A percentile compares a stretch with the other conserved stretches of the same genome.
Conservation (phyloP, 2,888 invertebrate species). For the Mesorhabditis spiculigera region DNA sequence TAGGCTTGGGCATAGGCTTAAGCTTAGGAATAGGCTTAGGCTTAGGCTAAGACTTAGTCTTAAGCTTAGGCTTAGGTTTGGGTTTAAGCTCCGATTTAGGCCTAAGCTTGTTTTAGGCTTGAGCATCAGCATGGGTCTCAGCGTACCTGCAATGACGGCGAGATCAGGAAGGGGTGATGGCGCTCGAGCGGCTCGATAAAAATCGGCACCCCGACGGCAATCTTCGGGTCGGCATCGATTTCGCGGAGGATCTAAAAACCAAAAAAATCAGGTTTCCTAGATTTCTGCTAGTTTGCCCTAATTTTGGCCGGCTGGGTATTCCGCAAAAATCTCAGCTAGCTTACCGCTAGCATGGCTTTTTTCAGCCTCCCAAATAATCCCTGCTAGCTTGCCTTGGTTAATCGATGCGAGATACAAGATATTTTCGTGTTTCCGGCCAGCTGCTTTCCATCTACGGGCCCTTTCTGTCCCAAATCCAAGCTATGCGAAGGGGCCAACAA, state of each 20-base stretch:
- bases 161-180: slow-evolving; percentile 27
- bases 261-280: slow-evolving; percentile 12
- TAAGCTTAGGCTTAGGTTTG: not conserved
- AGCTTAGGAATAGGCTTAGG: not conserved
- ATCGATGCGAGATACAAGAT: not conserved
- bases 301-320: too few species aligned
- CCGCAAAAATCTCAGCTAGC: too few species aligned
- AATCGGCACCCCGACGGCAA: slow-evolving; percentile 53
- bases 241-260: slow-evolving; percentile 31
- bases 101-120: slow-evolving; percentile 2
- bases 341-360: too few species aligned
- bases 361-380: too few species aligned
- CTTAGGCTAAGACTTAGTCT: not conserved
- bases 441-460: not conserved
- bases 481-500: not conserved
- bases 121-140: not conserved
- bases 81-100: not conserved
- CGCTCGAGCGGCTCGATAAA: slow-evolving; percentile 49
- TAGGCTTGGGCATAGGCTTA: too few species aligned
- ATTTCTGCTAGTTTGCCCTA: slow-evolving; percentile 16
- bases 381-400: slow-evolving; percentile 8
- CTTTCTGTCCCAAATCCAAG: not conserved
- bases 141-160: slow-evolving; percentile 13
- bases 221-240: slow-evolving; percentile 42
- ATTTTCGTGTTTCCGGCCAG: not conserved